phyloP scores from a whole-genome alignment of 2,113 vertebrate species.

The Lepus timidus region DNA sequence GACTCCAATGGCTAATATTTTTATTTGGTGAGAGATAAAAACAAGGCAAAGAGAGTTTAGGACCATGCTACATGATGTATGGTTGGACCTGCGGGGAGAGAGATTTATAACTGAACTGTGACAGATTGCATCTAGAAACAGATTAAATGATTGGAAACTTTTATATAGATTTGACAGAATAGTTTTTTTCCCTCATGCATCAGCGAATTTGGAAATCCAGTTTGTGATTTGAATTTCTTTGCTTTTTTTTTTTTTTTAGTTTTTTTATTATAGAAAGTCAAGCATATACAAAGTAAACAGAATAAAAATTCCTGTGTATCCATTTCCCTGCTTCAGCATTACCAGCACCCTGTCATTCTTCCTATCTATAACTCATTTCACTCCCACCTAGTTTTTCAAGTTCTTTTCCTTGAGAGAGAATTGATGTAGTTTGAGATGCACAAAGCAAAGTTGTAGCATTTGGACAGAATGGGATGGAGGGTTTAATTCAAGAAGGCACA shows the following conservation, averaged over 20 bases:
- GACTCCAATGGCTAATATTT: background rate
- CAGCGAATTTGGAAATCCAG: background rate
- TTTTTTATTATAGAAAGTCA: slow-evolving; percentile 11
- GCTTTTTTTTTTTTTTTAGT: background rate
- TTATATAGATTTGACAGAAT: background rate
- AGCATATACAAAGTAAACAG: slow-evolving; percentile 1
- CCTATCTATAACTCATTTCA: background rate
- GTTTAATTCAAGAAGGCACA: background rate
- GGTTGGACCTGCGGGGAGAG: background rate
- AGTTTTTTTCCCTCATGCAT: background rate
- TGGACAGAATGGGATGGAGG: background rate
- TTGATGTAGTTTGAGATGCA: background rate
- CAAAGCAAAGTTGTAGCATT: background rate
- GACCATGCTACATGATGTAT: background rate
- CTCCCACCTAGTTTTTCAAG: background rate
- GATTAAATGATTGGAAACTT: background rate
- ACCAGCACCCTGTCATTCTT: background rate
- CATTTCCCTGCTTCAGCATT: background rate
- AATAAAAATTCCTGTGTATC: background rate
- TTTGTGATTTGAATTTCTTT: slow-evolving; percentile 12
- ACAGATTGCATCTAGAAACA: background rate
- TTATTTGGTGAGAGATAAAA: background rate
- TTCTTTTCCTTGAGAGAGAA: slow-evolving; percentile 1
- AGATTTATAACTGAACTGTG: background rate
- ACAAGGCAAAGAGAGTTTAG: background rate